phyloP scores from a whole-genome alignment of 2,113 vertebrate species.

The Cyanoliseus patagonus region DNA sequence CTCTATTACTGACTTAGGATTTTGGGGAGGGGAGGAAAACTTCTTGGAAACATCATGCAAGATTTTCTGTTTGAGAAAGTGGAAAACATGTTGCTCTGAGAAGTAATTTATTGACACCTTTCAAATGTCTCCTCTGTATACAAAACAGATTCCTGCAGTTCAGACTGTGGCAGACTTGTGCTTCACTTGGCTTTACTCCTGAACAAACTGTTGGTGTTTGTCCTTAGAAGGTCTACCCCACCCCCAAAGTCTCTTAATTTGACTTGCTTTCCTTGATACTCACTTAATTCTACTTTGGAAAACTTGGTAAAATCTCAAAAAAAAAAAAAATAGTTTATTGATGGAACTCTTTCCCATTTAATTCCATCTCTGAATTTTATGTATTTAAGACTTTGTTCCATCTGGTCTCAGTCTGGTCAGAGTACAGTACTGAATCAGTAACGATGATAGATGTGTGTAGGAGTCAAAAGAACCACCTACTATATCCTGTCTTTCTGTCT shows the following conservation, averaged over 20 bases:
- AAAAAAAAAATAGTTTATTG: background rate
- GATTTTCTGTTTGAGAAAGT: constrained; percentile 62
- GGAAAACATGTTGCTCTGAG: constrained; percentile 67
- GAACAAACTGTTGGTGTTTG: constrained; percentile 60
- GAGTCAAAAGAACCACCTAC: background rate
- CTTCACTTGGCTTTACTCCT: constrained; percentile 62
- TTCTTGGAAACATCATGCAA: constrained; percentile 60
- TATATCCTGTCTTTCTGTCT: background rate
- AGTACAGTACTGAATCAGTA: background rate
- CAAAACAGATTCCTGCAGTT: constrained; percentile 50
- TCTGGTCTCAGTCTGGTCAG: background rate
- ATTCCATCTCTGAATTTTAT: background rate
- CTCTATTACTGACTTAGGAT: constrained; percentile 18
- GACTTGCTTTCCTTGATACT: constrained; percentile 4
- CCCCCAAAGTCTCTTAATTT: constrained; percentile 39
- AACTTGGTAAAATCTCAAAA: constrained; percentile 7
- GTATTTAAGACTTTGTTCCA: background rate
- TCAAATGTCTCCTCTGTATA: constrained; percentile 70
- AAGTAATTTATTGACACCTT: constrained; percentile 68
- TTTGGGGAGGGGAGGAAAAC: background rate
- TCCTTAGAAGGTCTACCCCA: constrained; percentile 55
- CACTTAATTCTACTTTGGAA: constrained; percentile 6
- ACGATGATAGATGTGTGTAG: background rate
- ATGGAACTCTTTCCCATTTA: background rate
- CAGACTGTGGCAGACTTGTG: constrained; percentile 59